phyloP scores from a whole-genome alignment of 2,113 vertebrate genomes.

The Anolis carolinensis region DNA sequence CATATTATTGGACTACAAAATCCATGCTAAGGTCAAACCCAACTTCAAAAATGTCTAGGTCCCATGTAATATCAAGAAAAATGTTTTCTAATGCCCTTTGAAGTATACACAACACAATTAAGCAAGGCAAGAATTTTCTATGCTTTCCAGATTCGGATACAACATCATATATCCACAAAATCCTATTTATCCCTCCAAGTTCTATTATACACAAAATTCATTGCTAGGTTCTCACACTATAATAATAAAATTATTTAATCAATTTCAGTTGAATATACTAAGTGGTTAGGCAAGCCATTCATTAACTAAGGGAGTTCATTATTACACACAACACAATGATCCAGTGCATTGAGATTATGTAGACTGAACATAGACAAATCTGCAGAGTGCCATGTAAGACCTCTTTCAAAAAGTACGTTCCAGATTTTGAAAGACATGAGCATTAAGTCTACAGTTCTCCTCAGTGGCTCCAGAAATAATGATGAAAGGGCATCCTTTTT shows the following conservation, averaged over 20 bases:
- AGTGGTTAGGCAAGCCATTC: not conserved
- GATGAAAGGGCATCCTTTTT: too few relatives aligned
- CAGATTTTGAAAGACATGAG: too few relatives aligned
- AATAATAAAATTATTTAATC: not conserved
- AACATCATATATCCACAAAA: not conserved
- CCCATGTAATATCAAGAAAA: too few relatives aligned
- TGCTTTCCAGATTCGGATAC: not conserved
- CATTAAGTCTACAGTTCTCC: not conserved
- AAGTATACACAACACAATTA: too few relatives aligned
- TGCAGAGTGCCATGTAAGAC: not conserved
- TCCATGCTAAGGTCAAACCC: too few relatives aligned
- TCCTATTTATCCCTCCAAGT: too few relatives aligned
- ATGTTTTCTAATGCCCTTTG: too few relatives aligned
- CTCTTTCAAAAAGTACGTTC: not conserved
- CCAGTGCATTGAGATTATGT: not conserved
- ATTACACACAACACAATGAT: not conserved
- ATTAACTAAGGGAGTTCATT: not conserved
- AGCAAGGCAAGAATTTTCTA: not conserved
- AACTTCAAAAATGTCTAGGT: too few relatives aligned
- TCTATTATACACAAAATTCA: not conserved
- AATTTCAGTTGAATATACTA: not conserved
- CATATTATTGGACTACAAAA: not conserved
- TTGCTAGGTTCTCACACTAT: not conserved
- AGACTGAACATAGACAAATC: not conserved
- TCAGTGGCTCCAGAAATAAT: not conserved